phyloP scores from a whole-genome alignment of 2,888 invertebrate genomes.

The Machimus rusticus region DNA sequence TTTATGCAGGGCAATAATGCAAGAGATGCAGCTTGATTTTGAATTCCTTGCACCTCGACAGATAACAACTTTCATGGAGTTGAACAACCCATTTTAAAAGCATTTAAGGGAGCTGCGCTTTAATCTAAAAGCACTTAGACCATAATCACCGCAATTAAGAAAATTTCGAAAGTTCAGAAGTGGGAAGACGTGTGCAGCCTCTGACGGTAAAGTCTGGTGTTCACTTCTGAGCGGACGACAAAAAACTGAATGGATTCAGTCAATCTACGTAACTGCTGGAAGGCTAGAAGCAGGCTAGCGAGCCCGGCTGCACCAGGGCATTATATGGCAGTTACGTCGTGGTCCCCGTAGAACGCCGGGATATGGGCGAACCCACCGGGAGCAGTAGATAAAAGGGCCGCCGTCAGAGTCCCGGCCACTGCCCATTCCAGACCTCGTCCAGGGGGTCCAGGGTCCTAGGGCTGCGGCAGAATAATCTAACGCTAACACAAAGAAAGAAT shows the following conservation, averaged over 20 bases:
- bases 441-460: neutral
- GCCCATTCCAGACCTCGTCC: neutral
- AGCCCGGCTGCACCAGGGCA: neutral
- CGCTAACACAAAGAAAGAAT: neutral
- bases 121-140: neutral
- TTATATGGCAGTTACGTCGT: neutral
- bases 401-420: neutral
- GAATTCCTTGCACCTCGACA: neutral
- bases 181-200: neutral
- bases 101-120: neutral
- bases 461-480: neutral
- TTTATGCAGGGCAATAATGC: neutral
- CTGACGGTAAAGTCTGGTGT: neutral
- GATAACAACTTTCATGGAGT: neutral
- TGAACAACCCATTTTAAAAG: neutral
- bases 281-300: neutral
- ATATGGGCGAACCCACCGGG: neutral
- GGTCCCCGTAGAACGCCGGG: neutral
- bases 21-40: neutral
- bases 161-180: conserved; percentile 14
- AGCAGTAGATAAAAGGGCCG: conserved; percentile 7
- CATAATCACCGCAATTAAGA: conserved; percentile 14
- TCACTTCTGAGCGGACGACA: neutral
- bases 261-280: neutral
- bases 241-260: neutral